phyloP scores from a whole-genome alignment of 2,888 invertebrate genomes.

The Torymus texanus region DNA sequence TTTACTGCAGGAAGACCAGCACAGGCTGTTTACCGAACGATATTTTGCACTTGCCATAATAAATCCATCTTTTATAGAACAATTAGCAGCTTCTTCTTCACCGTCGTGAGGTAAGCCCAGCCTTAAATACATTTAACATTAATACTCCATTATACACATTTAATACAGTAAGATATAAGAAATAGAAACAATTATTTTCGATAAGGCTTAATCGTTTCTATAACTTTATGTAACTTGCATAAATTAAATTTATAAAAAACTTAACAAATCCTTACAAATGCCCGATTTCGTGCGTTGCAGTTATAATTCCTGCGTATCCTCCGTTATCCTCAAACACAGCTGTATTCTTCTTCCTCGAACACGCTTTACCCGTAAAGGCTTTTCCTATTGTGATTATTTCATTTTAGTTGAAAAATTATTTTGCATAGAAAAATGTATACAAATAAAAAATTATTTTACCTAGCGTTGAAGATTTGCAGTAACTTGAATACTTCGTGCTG shows the following conservation, averaged over 20 bases:
- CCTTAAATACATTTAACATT: conserved; percentile 2
- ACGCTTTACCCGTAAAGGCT: conserved; percentile 52
- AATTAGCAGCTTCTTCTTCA: conserved; percentile 40
- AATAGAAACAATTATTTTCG: too few relatives aligned
- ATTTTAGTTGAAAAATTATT: not conserved
- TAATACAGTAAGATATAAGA: too few relatives aligned
- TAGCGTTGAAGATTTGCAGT: conserved; percentile 50
- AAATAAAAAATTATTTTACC: conserved; percentile 38
- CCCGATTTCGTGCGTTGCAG: conserved; percentile 54
- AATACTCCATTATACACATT: too few relatives aligned
- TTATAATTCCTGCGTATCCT: conserved; percentile 53
- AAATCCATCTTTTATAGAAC: conserved; percentile 52
- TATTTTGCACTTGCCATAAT: conserved; percentile 53
- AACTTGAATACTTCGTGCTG: conserved; percentile 43
- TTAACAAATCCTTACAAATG: conserved; percentile 46
- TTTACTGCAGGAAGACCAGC: conserved; percentile 52
- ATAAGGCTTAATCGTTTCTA: too few relatives aligned
- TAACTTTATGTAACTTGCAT: too few relatives aligned
- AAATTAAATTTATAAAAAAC: too few relatives aligned
- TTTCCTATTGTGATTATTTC: conserved; percentile 22
- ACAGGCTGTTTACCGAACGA: conserved; percentile 43
- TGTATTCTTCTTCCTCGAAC: conserved; percentile 50
- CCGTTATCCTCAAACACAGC: conserved; percentile 55
- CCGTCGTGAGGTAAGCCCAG: conserved; percentile 52
- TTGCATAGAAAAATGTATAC: not conserved